phyloP scores from a whole-genome alignment of 2,113 vertebrate genomes.

The Rhineura floridana region DNA sequence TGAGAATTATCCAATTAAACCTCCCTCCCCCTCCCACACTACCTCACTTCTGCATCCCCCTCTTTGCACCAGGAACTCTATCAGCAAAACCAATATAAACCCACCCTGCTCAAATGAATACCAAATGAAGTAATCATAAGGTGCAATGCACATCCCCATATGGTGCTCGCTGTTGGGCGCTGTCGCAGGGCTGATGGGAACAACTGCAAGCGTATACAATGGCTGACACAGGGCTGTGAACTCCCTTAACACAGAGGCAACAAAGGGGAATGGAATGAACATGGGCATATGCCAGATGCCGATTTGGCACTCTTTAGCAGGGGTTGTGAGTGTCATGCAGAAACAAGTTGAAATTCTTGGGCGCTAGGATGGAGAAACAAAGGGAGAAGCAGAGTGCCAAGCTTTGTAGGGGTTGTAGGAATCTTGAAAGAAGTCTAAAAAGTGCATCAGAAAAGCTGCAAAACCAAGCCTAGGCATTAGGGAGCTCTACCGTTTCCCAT shows the following conservation, averaged over 20 bases:
- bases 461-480: neutral
- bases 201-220: neutral
- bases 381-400: neutral
- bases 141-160: neutral
- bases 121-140: slow-evolving; percentile 10
- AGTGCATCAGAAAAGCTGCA: neutral
- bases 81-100: slow-evolving; percentile 50
- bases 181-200: neutral
- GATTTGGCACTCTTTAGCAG: neutral
- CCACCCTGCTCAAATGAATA: slow-evolving; percentile 25
- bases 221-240: accelerated
- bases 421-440: neutral
- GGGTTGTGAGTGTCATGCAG: neutral
- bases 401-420: neutral
- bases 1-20: slow-evolving; percentile 72
- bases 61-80: neutral
- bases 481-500: neutral
- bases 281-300: neutral
- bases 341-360: neutral
- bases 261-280: neutral
- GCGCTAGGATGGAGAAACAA: neutral
- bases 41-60: neutral
- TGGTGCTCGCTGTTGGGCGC: slow-evolving; percentile 40
- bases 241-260: neutral
- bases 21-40: slow-evolving; percentile 1